Percentiles rank a stretch among this genome's conserved stretches.
Evolutionary conservation across 2,797 vertebrate genomes (phyloP).

Genomic region (Gastrophryne carolinensis): DNA sequence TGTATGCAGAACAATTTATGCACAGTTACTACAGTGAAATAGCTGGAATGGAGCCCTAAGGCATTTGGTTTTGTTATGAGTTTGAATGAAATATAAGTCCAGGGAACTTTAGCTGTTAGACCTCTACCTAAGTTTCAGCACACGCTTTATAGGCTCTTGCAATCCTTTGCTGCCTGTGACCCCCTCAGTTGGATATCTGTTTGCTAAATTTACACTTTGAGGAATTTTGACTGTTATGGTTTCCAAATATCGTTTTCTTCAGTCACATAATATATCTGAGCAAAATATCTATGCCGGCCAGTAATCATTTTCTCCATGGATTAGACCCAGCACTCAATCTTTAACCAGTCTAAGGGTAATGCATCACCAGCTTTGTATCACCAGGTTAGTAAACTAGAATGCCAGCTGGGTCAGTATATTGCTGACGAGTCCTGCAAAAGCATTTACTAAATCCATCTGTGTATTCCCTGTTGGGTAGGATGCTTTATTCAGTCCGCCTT

Average conservation of each 20-base stretch:
- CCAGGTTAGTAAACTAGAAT: slow-evolving; percentile 33
- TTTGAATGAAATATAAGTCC: not conserved
- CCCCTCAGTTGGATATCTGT: slow-evolving; percentile 17
- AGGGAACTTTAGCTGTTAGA: not conserved
- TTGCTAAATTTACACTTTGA: slow-evolving; percentile 45
- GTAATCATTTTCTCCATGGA: slow-evolving; percentile 27
- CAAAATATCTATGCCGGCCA: slow-evolving; percentile 24
- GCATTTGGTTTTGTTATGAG: not conserved
- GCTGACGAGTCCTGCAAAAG: slow-evolving; percentile 41
- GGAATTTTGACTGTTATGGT: slow-evolving; percentile 34
- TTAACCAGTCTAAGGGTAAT: slow-evolving; percentile 18
- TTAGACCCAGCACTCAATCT: slow-evolving; percentile 38
- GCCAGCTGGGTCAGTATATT: slow-evolving; percentile 42
- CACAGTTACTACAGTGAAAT: not conserved
- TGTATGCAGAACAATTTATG: not conserved
- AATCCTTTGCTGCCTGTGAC: not conserved
- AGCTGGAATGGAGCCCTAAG: not conserved
- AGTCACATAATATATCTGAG: slow-evolving; percentile 30
- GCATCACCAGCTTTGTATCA: slow-evolving; percentile 15
- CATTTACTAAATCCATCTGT: slow-evolving; percentile 51
- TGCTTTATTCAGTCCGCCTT: slow-evolving; percentile 47
- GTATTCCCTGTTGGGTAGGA: slow-evolving; percentile 51
- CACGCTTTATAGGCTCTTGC: not conserved
- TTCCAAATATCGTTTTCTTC: slow-evolving; percentile 28
- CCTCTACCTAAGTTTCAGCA: not conserved